These are phyloP conservation scores for Macroramphosus scolopax DNA, from an alignment of 2,797 vertebrate genomes.

Conservation along the genomic window DNA sequence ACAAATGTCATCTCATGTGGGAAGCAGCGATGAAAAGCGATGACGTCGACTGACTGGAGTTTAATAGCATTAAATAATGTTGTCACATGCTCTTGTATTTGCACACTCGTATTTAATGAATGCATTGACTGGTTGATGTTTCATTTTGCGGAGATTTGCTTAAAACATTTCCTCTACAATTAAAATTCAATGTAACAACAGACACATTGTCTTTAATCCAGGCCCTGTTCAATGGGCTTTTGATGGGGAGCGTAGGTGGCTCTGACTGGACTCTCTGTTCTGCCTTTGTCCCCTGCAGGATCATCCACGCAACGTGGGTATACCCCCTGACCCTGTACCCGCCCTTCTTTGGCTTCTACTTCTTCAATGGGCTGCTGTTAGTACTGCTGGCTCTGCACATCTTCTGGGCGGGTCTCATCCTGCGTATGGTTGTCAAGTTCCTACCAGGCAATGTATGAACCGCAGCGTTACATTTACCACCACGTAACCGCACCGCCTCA, in stretches of 20 bases:
- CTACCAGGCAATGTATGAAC: slow-evolving; percentile 86
- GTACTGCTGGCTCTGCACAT: slow-evolving; percentile 88
- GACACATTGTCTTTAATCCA: slow-evolving; percentile 35
- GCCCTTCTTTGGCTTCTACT: slow-evolving; percentile 91
- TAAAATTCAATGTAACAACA: slow-evolving; percentile 30
- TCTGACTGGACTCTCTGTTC: slow-evolving; percentile 67
- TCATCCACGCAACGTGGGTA: slow-evolving; percentile 86
- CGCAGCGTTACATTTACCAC: not conserved
- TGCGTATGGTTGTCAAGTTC: slow-evolving; percentile 95
- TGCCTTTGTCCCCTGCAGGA: slow-evolving; percentile 77
- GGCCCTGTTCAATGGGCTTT: slow-evolving; percentile 48
- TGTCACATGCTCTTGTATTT: too few relatives aligned
- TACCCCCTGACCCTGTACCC: slow-evolving; percentile 85
- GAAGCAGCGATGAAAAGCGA: not conserved
- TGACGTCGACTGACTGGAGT: too few relatives aligned
- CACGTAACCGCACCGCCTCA: not conserved
- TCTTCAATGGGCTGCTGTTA: slow-evolving; percentile 90
- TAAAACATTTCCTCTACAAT: slow-evolving; percentile 7
- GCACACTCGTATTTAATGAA: too few relatives aligned
- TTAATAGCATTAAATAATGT: too few relatives aligned
- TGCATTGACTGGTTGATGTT: too few relatives aligned
- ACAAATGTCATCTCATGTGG: too few relatives aligned
- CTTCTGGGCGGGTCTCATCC: slow-evolving; percentile 92
- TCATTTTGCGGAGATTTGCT: too few relatives aligned
- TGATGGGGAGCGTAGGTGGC: slow-evolving; percentile 49